A percentile compares a stretch with the other conserved stretches of the same genome.
Evolutionary conservation across 2,888 invertebrate genomes (phyloP).

Genomic region (Harpalus rubripes): DNA sequence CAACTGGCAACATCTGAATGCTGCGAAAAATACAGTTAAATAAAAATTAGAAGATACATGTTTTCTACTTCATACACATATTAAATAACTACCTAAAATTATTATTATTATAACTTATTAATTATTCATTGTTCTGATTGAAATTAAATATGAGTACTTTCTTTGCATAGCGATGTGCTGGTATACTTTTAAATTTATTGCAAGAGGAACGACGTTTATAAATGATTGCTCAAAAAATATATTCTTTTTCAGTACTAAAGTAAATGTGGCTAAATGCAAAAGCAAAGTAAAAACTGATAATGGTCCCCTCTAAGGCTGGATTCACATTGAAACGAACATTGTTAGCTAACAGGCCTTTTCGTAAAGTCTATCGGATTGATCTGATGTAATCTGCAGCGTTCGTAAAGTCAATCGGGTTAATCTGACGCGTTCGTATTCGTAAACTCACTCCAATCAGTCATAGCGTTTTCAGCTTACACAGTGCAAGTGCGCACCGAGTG

Average conservation of each 20-base stretch:
- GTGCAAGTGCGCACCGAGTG: too few relatives aligned
- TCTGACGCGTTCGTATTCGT: too few relatives aligned
- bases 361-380: too few relatives aligned
- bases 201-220: conserved; percentile 52
- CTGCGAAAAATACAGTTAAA: conserved; percentile 47
- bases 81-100: conserved; percentile 46
- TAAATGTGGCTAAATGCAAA: conserved; percentile 45
- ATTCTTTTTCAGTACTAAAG: conserved; percentile 9
- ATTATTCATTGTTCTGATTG: conserved; percentile 42
- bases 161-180: conserved; percentile 49
- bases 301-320: conserved; percentile 52
- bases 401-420: too few relatives aligned
- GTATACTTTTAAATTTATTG: conserved; percentile 55
- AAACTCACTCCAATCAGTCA: too few relatives aligned
- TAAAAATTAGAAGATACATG: conserved; percentile 49
- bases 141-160: conserved; percentile 45
- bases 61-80: conserved; percentile 50
- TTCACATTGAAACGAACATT: too few relatives aligned
- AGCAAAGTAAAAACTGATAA: conserved; percentile 43
- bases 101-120: conserved; percentile 48
- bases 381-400: too few relatives aligned
- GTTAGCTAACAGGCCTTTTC: too few relatives aligned
- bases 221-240: conserved; percentile 30
- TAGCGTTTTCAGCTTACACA: too few relatives aligned
- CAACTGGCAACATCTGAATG: conserved; percentile 33